Evolutionary conservation across 2,113 vertebrate genomes (phyloP), one percentile per base, ranked within the genome.

Genomic region (Oxygymnocypris stewartii): DNA sequence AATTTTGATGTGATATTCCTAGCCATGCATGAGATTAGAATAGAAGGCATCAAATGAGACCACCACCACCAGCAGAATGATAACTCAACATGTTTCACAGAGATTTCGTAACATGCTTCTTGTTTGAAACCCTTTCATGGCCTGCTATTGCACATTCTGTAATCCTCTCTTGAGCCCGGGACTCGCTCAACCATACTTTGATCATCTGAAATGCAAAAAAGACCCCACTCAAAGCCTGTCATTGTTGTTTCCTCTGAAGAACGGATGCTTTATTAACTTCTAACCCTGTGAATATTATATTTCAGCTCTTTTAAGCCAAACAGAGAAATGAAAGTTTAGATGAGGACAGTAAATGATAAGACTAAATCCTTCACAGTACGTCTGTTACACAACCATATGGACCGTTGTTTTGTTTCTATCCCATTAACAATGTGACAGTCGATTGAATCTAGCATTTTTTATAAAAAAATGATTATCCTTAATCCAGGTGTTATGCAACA

Each of bases 371-470:
- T 65, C 23, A 67, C 84, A 61, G 44, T 11, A 25, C 0, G 25
- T 35, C 20, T 42, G 49, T 81, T 80, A 80, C 28, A 54, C 73
- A 54, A 73, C 76, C 67, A 75, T 73, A 42, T 42, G 65, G 47
- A 20, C 23, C 11, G 35, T n/a, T 67, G 37, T 31, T 42, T 47
- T 61, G 12, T 59, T 71, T 28, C 11, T 49, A 61, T 16, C 28
- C 37, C 23, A 61, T 84, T 77, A 73, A 37, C 23, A 37, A 63
- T 44, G 23, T 37, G 77, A 76, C 77, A 75, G 23, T 25, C 6
- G 25, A 85, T 88, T 82, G 59, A 82, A 88, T 82, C 57, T 42
- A 76, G 84, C 28, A 67, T 40, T n/a, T 9, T 40, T n/a, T 9
- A 37, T 37, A 54, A 49, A 69, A 18, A 20, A 11, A 16, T 37